Conservation (phyloP, 2,888 invertebrate genomes). For the Frankliniella fusca region DNA sequence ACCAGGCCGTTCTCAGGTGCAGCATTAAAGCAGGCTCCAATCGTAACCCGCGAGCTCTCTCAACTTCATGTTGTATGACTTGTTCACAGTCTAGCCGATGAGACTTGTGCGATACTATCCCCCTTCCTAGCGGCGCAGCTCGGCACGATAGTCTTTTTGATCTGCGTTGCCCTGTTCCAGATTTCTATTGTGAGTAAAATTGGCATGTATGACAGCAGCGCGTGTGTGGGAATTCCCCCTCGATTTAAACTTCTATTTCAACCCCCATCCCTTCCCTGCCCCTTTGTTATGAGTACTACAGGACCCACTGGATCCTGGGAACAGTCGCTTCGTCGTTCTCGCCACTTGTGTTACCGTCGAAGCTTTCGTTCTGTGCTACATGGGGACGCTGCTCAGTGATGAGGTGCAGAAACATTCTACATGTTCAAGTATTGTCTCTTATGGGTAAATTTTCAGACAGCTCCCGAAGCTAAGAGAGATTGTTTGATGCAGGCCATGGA, state of each 20-base stretch:
- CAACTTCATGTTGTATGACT: not conserved
- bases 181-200: not conserved
- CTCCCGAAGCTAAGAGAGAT: not conserved
- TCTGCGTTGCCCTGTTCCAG: constrained; percentile 6
- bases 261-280: not conserved
- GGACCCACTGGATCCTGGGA: not conserved
- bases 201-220: not conserved
- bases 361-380: not conserved
- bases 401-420: not conserved
- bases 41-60: not conserved
- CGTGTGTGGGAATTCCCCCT: no score
- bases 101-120: not conserved
- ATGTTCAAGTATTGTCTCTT: not conserved
- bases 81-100: not conserved
- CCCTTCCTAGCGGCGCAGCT: not conserved
- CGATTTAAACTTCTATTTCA: not conserved
- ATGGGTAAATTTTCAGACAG: not conserved
- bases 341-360: not conserved
- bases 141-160: not conserved
- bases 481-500: not conserved
- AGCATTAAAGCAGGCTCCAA: not conserved
- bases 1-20: not conserved
- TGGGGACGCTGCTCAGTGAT: not conserved
- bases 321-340: not conserved
- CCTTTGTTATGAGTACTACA: not conserved